Conservation (phyloP, 2,113 vertebrate genomes). For the Brevimyrus niger region DNA sequence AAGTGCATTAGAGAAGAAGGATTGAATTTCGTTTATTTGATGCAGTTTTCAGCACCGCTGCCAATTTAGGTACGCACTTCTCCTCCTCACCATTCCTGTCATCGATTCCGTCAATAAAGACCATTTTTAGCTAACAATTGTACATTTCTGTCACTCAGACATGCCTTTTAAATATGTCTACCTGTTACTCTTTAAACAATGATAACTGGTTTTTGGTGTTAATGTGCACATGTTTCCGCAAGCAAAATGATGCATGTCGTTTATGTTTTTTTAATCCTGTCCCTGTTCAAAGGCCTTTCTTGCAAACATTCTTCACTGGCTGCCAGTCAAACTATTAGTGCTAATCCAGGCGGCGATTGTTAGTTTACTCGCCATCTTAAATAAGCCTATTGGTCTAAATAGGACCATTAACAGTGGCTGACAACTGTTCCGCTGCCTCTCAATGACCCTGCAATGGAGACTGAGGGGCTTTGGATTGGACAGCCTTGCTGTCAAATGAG, state of each 20-base stretch:
- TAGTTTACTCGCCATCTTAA: not conserved
- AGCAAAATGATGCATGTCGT: too few relatives aligned
- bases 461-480: not conserved
- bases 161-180: not conserved
- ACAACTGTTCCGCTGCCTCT: not conserved
- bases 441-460: not conserved
- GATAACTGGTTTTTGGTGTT: not conserved
- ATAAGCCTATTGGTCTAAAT: not conserved
- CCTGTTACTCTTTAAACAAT: not conserved
- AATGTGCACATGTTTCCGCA: not conserved
- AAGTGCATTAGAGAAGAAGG: conserved; percentile 24
- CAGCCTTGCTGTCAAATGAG: not conserved
- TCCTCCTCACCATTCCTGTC: not conserved
- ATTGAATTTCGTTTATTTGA: conserved; percentile 19
- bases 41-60: not conserved
- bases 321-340: not conserved
- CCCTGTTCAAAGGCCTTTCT: not conserved
- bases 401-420: not conserved
- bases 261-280: not conserved
- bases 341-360: not conserved
- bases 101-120: conserved; percentile 14
- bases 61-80: not conserved
- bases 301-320: not conserved
- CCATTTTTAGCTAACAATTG: not conserved
- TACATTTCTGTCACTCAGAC: not conserved